A percentile compares a stretch with the other conserved stretches of the same genome.
Conservation (phyloP, 2,113 vertebrate species). For the Hippopotamus amphibius region DNA sequence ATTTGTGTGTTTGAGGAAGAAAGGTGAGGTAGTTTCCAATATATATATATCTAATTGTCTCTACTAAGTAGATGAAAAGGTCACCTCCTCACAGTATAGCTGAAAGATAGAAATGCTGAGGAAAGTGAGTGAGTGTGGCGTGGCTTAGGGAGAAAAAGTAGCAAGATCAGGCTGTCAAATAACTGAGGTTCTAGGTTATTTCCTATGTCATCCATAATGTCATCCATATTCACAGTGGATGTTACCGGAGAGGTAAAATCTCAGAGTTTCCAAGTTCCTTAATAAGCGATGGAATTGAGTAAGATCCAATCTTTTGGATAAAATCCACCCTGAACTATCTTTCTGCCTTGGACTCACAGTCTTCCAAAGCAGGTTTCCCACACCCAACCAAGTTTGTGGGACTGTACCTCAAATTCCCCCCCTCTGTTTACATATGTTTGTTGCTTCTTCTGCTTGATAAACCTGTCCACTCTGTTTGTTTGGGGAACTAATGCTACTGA, state of each 20-base stretch:
- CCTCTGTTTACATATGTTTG: rapidly evolving
- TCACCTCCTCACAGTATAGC: background rate
- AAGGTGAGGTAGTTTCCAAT: background rate
- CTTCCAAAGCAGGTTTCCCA: background rate
- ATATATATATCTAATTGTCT: background rate
- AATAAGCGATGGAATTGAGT: background rate
- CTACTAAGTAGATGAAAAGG: background rate
- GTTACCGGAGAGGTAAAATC: background rate
- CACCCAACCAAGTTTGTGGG: background rate
- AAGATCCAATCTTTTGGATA: background rate
- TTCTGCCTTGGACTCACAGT: background rate
- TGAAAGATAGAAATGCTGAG: background rate
- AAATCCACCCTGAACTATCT: background rate
- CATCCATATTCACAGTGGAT: background rate
- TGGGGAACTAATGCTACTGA: background rate
- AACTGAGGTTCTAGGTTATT: background rate
- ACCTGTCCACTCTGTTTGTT: background rate
- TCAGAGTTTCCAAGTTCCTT: background rate
- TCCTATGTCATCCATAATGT: background rate
- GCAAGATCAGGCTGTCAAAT: background rate
- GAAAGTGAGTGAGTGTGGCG: background rate
- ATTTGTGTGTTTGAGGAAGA: background rate
- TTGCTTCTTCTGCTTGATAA: background rate
- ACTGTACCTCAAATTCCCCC: rapidly evolving
- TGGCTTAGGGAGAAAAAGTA: background rate